These are phyloP conservation scores for Setophaga coronata DNA, from an alignment of 2,113 vertebrate species.

Conservation along the genomic window DNA sequence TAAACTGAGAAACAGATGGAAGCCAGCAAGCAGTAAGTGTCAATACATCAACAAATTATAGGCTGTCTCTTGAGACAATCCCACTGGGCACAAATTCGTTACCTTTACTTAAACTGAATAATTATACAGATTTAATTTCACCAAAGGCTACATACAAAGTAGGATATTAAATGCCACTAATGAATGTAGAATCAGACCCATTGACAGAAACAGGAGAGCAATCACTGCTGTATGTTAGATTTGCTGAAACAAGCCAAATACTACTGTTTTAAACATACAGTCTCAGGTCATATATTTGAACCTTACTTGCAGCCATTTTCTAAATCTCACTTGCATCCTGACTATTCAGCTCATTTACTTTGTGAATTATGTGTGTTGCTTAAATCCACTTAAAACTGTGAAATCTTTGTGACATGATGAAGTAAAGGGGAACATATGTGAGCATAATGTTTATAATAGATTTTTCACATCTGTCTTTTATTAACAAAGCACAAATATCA, in stretches of 20 bases:
- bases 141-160: neutral
- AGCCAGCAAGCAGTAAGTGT: neutral
- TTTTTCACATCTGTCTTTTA: neutral
- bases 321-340: neutral
- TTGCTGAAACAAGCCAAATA: neutral
- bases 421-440: neutral
- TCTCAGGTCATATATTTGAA: neutral
- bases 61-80: neutral
- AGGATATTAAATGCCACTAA: neutral
- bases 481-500: neutral
- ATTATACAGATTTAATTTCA: conserved; percentile 9
- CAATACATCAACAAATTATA: neutral
- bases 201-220: neutral
- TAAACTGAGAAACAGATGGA: neutral
- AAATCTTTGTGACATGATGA: neutral
- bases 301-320: neutral
- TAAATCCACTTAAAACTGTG: neutral
- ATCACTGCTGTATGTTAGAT: neutral
- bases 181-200: neutral
- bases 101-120: neutral
- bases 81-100: neutral
- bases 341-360: neutral
- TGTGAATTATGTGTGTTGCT: neutral
- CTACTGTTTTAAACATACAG: neutral
- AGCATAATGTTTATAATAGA: neutral